Evolutionary conservation across 2,888 invertebrate genomes (phyloP).

Genomic region (Marronus borbonicus): DNA sequence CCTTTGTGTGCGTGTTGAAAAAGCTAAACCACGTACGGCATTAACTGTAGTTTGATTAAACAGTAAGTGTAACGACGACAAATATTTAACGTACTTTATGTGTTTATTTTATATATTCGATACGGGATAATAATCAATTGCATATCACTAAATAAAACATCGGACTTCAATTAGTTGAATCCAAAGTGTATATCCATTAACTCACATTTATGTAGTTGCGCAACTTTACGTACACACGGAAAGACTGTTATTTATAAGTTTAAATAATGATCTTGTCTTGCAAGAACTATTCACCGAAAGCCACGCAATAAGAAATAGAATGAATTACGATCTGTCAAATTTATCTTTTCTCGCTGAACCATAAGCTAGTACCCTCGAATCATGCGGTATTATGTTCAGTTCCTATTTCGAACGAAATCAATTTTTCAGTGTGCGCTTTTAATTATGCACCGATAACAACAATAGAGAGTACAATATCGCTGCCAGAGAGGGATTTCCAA

Average conservation of each 20-base stretch:
- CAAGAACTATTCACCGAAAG: too few species aligned
- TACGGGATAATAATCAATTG: constrained; percentile 10
- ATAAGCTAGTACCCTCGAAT: too few species aligned
- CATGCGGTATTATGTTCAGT: too few species aligned
- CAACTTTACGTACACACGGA: background rate
- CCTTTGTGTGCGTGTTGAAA: constrained; percentile 19
- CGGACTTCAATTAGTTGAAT: constrained; percentile 3
- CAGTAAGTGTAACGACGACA: constrained; percentile 1
- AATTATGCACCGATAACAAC: too few species aligned
- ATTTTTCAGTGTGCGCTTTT: too few species aligned
- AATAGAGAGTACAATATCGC: too few species aligned
- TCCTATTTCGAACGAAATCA: too few species aligned
- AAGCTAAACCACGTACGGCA: constrained; percentile 19
- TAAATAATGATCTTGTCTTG: too few species aligned
- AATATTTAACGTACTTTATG: constrained; percentile 25
- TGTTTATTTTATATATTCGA: constrained; percentile 17
- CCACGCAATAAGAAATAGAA: too few species aligned
- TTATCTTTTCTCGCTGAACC: too few species aligned
- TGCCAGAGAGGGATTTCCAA: too few species aligned
- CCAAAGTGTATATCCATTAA: background rate
- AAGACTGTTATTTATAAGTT: background rate
- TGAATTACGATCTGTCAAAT: too few species aligned
- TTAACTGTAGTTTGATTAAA: constrained; percentile 13
- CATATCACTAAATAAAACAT: constrained; percentile 15
- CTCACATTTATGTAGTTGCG: background rate